Percentiles rank a stretch among this genome's conserved stretches.
Conservation (phyloP, 2,888 invertebrate species). For the Drosophila meridionalis region DNA sequence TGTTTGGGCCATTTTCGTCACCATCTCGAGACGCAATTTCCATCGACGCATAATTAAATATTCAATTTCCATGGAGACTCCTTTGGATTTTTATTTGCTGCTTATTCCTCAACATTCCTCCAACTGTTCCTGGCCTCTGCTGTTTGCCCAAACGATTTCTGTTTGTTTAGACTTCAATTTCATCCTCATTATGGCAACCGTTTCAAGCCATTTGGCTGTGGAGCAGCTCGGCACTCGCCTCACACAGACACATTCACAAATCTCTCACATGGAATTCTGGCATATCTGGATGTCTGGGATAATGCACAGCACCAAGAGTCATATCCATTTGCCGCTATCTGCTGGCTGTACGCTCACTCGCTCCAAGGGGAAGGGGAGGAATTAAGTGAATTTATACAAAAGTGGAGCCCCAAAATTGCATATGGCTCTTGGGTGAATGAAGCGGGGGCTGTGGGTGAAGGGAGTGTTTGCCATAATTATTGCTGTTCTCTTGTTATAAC, state of each 20-base stretch:
- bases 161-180: conserved; percentile 79
- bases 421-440: conserved; percentile 31
- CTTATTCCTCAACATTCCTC: conserved; percentile 39
- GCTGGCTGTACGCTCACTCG: neutral
- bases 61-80: conserved; percentile 68
- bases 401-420: conserved; percentile 50
- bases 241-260: conserved; percentile 32
- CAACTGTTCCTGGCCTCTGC: conserved; percentile 5
- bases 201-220: conserved; percentile 30
- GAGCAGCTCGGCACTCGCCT: conserved; percentile 16
- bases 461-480: conserved; percentile 75
- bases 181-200: conserved; percentile 65
- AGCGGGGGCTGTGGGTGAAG: conserved; percentile 16
- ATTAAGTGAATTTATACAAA: conserved; percentile 75
- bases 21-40: conserved; percentile 66
- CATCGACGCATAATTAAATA: conserved; percentile 73
- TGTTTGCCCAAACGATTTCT: conserved; percentile 62
- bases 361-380: conserved; percentile 60
- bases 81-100: conserved; percentile 48
- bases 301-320: conserved; percentile 50
- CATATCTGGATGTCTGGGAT: conserved; percentile 32
- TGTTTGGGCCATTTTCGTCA: conserved; percentile 64
- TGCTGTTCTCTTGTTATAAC: conserved; percentile 48
- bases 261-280: conserved; percentile 11
- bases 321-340: conserved; percentile 51